phyloP scores from a whole-genome alignment of 2,888 invertebrate species.

The Bimastos eiseni region DNA sequence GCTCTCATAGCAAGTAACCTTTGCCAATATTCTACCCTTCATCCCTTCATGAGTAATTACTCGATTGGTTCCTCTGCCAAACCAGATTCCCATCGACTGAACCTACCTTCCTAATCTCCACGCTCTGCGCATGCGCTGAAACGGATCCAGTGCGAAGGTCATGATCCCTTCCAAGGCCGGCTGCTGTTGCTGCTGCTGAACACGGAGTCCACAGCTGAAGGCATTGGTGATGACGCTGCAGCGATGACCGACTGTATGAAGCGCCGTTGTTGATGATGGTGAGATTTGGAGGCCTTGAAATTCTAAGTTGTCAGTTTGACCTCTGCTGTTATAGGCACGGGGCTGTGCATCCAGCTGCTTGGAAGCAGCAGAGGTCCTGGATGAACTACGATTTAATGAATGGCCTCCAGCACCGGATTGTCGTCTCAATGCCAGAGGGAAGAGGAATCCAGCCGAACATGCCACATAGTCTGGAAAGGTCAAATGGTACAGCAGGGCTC shows the following conservation, averaged over 20 bases:
- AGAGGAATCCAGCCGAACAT: neutral
- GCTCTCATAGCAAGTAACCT: too few species aligned
- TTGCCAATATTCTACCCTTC: too few species aligned
- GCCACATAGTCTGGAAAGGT: neutral
- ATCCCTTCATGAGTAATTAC: too few species aligned
- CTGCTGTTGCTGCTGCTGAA: neutral
- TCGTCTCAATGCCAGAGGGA: neutral
- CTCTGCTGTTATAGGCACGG: neutral
- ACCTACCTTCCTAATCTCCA: too few species aligned
- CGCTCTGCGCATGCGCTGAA: neutral
- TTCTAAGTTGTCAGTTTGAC: neutral
- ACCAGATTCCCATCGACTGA: too few species aligned
- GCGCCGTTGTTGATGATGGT: neutral
- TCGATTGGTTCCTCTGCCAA: too few species aligned
- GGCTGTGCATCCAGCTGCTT: neutral
- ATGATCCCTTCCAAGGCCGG: neutral
- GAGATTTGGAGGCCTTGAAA: neutral
- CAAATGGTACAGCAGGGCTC: too few species aligned
- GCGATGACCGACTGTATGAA: neutral
- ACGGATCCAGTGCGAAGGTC: neutral
- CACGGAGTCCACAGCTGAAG: too few species aligned
- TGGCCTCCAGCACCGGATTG: neutral
- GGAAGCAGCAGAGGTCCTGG: neutral
- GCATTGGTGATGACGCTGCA: too few species aligned
- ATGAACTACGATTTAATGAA: neutral